phyloP scores from a whole-genome alignment of 2,113 vertebrate species.

The Hippocampus mohnikei region DNA sequence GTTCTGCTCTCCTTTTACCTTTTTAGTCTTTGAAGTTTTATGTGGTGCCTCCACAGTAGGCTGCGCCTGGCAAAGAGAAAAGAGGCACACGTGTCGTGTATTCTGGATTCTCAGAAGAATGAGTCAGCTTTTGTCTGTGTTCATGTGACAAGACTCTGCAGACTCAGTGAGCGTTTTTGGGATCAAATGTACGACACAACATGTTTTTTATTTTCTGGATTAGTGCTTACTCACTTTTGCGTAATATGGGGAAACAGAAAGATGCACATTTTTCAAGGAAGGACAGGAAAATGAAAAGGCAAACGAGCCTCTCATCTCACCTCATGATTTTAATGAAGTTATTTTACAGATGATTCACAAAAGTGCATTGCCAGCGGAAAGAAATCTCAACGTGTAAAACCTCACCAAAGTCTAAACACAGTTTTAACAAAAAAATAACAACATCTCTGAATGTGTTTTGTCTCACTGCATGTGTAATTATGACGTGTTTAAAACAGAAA shows the following conservation, averaged over 20 bases:
- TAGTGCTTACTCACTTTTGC: not conserved
- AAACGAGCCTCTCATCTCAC: slow-evolving; percentile 17
- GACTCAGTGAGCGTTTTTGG: not conserved
- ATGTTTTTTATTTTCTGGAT: not conserved
- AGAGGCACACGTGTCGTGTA: no score
- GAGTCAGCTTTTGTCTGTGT: no score
- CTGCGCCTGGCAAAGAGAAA: no score
- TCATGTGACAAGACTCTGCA: no score
- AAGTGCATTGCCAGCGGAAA: not conserved
- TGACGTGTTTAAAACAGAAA: not conserved
- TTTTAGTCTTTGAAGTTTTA: no score
- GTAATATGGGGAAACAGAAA: not conserved
- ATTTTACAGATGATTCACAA: slow-evolving; percentile 9
- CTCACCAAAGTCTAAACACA: not conserved
- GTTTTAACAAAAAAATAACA: not conserved
- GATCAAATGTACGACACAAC: not conserved
- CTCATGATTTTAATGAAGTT: slow-evolving; percentile 37
- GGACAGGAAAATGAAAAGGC: not conserved
- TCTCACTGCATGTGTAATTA: no score
- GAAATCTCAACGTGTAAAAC: not conserved
- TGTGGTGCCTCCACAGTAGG: no score
- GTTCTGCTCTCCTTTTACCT: no score
- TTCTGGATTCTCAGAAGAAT: no score
- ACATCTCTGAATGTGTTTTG: not conserved
- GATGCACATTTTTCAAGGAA: not conserved